Evolutionary conservation across 2,888 invertebrate species (phyloP).

Genomic region (Callinectes sapidus): DNA sequence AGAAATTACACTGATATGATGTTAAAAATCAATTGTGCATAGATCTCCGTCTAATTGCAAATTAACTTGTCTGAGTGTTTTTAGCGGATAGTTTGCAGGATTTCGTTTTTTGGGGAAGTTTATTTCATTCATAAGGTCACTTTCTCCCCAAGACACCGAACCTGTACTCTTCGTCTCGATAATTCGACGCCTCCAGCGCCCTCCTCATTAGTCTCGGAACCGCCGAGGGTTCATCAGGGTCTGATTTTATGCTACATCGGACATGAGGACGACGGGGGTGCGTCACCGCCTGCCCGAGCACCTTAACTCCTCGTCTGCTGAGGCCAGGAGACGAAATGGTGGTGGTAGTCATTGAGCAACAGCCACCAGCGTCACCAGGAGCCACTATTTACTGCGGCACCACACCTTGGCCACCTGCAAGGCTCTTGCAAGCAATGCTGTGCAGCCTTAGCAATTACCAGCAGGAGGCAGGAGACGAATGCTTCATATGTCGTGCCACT

Average conservation of each 20-base stretch:
- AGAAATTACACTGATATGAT: not conserved
- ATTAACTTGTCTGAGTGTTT: not conserved
- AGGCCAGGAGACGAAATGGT: not conserved
- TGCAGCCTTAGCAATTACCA: not conserved
- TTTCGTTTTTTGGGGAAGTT: not conserved
- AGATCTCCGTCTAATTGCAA: not conserved
- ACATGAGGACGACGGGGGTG: conserved; percentile 12
- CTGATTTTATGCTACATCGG: conserved; percentile 24
- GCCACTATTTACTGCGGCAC: not conserved
- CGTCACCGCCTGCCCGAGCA: not conserved
- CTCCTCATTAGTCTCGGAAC: not conserved
- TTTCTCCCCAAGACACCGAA: not conserved
- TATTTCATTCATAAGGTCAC: not conserved
- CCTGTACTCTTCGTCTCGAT: conserved; percentile 24
- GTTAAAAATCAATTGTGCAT: not conserved
- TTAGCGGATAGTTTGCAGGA: not conserved
- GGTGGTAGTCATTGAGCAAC: not conserved
- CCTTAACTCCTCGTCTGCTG: not conserved
- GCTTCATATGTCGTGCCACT: conserved; percentile 17
- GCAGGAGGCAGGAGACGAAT: not conserved
- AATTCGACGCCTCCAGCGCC: not conserved
- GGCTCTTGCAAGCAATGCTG: not conserved
- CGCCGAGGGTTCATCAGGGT: not conserved
- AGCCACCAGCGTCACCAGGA: not conserved
- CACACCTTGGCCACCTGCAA: not conserved